A percentile compares a stretch with the other conserved stretches of the same genome.
Conservation (phyloP, 2,113 vertebrate genomes). For the Microcebus jonahi region DNA sequence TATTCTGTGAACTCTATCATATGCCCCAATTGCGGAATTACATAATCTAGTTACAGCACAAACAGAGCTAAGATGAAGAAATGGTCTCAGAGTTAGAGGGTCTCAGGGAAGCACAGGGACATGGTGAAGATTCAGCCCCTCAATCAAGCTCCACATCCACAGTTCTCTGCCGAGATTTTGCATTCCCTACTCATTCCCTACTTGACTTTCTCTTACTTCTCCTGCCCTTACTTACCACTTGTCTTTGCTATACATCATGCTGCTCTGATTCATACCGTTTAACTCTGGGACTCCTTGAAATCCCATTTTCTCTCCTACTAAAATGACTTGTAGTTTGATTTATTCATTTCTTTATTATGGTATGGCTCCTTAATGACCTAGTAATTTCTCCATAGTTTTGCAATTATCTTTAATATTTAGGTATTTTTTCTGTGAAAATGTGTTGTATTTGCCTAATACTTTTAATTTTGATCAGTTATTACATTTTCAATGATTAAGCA, state of each 20-base stretch:
- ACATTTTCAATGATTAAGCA: not conserved
- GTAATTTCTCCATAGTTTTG: not conserved
- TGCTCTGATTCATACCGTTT: fast-evolving
- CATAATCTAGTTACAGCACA: too few species aligned
- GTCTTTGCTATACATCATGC: fast-evolving
- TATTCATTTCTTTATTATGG: not conserved
- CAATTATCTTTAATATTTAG: not conserved
- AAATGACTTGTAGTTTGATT: not conserved
- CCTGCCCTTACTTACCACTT: fast-evolving
- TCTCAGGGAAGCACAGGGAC: not conserved
- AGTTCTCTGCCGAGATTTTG: too few species aligned
- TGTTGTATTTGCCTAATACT: not conserved
- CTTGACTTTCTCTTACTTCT: fast-evolving
- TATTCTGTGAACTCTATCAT: not conserved
- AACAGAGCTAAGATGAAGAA: not conserved
- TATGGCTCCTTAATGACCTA: not conserved
- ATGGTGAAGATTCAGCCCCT: not conserved
- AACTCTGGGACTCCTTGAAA: not conserved
- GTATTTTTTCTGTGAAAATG: not conserved
- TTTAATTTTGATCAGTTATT: not conserved
- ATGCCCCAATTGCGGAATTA: fast-evolving
- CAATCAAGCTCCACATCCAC: not conserved
- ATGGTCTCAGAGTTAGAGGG: not conserved
- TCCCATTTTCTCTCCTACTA: not conserved
- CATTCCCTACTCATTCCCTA: not conserved